Base-by-base conservation (phyloP, 2,797 vertebrate species). In the Fistularia tabacaria region DNA sequence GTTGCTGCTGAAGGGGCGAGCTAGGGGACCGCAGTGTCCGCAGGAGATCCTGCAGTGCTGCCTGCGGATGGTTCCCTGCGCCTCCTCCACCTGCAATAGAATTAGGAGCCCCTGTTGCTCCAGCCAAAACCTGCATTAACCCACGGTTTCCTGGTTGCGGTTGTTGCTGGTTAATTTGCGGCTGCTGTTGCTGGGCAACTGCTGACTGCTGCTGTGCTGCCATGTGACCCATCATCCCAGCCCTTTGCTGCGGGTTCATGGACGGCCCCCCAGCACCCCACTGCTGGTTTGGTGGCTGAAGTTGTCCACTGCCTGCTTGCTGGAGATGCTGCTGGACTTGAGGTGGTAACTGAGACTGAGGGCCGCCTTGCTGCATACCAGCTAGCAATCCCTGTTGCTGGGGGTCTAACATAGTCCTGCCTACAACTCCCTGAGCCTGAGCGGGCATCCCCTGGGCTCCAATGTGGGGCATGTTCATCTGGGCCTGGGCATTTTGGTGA, bases 21-120 rank as follows among this genome's bases (percentile, higher is more conserved):
- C 93, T 97, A 45, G 97, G 97, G 59, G 95, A 97, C 71, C 97
- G 93, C 76, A 98, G 91, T 64, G 94, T 95, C 76, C 92, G 91
- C 79, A 99, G 81, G 6, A 99, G 92, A 49, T 95, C 97, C 69
- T 98, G 94, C 77, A 99, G 91, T 57, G 96, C 94, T 0, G 90
- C 93, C 86, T 97, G 97, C 49, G 95, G 93, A 57, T 93, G 83
- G 85, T 87, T 77, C 85, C 70, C 12, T 10, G 80, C 59, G 3
- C 73, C 87, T 8, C 73, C 64, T 41, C 60, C 79, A 8, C 64
- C 73, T 76, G 90, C 72, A 88, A 93, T 74, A 0, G 71, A 67
- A 14, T 73, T 59, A 6, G 81, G 77, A 1, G 69, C 49, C 37
- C 78, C 92, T 61, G 66, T 52, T 3, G 64, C 58, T 6, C 72